Base-by-base conservation (phyloP, 1,140 invertebrate species). In the Drosophila bocki region DNA sequence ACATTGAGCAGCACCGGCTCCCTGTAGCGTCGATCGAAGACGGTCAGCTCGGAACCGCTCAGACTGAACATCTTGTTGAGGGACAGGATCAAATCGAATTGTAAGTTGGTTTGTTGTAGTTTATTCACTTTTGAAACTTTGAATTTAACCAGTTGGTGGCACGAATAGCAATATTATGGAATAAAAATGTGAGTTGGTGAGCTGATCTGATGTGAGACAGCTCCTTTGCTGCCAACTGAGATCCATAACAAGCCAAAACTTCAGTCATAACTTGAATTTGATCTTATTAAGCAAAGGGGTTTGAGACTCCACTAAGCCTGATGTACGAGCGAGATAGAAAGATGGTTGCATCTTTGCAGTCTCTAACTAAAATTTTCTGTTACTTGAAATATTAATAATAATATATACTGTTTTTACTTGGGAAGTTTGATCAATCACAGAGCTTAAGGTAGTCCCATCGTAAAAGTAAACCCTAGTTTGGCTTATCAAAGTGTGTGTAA, bases 1-100 rank as follows among this genome's bases (percentile, higher is more conserved):
- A 88, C 80, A 15, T 88, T 88, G 13, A 88, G 57, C 4, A 80
- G 37, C 4, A 88, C 84, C 22, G 84, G 74, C 59, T 88, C 84
- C 47, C 22, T 58, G 2, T 50, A 58, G 37, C 58, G 33, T 26
- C 69, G 41, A 56, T 83, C 76, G 62, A 22, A 57, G 48, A 44
- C 54, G 8, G 1, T 78, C 60, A 8, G 15, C n/a, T 12, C 29
- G 54, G 47, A 26, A 0, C 22, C 58, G 8, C 45, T 0, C 3
- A 8, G 1, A 7, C 45, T 26, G 0, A 15, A 26, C 7, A 47
- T 26, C 0, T 4, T 26, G 0, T 2, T 26, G 7, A 0, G 45
- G 3, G 7, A 3, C 1, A 15, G 3, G 7, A 15, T 26, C 45
- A 26, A 26, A 22, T 22, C 0, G 45, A 26, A 8, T 8, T 47